Conservation (phyloP, 2,888 invertebrate genomes). For the Ptychoptera contaminata region DNA sequence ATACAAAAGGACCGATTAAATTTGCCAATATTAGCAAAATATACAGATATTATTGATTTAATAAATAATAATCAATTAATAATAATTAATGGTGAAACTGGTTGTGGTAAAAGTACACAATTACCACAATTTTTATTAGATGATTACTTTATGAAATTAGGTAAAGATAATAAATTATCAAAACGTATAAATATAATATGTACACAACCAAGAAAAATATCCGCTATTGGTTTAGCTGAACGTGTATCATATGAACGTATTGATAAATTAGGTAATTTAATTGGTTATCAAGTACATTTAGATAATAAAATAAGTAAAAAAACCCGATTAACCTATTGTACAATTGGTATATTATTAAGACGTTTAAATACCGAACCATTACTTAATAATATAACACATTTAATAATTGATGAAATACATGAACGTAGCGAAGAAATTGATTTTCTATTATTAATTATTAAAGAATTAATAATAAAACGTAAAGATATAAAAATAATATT, state of each 20-base stretch:
- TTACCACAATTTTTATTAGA: slow-evolving; percentile 91
- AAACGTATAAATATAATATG: slow-evolving; percentile 70
- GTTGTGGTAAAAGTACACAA: slow-evolving; percentile 74
- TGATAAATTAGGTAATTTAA: slow-evolving; percentile 39
- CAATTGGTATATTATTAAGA: slow-evolving; percentile 78
- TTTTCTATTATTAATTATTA: slow-evolving; percentile 68
- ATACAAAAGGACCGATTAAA: slow-evolving; percentile 46
- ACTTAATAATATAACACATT: slow-evolving; percentile 62
- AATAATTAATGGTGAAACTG: slow-evolving; percentile 71
- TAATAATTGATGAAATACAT: slow-evolving; percentile 84
- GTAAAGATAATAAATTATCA: slow-evolving; percentile 31
- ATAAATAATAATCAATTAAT: slow-evolving; percentile 31
- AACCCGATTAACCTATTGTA: slow-evolving; percentile 82
- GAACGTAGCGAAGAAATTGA: slow-evolving; percentile 84
- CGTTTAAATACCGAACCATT: slow-evolving; percentile 66
- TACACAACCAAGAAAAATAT: slow-evolving; percentile 82
- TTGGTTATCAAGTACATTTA: slow-evolving; percentile 57
- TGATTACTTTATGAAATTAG: slow-evolving; percentile 48
- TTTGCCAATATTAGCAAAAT: slow-evolving; percentile 58
- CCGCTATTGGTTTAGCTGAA: slow-evolving; percentile 85
- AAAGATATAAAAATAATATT: slow-evolving; percentile 67
- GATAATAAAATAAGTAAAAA: slow-evolving; percentile 60
- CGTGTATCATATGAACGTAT: slow-evolving; percentile 74
- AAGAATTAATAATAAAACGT: slow-evolving; percentile 54
- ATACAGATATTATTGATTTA: slow-evolving; percentile 48